Evolutionary conservation across 2,797 vertebrate genomes (phyloP), one percentile per base, ranked within the genome.

Genomic region (Octomys mimax): DNA sequence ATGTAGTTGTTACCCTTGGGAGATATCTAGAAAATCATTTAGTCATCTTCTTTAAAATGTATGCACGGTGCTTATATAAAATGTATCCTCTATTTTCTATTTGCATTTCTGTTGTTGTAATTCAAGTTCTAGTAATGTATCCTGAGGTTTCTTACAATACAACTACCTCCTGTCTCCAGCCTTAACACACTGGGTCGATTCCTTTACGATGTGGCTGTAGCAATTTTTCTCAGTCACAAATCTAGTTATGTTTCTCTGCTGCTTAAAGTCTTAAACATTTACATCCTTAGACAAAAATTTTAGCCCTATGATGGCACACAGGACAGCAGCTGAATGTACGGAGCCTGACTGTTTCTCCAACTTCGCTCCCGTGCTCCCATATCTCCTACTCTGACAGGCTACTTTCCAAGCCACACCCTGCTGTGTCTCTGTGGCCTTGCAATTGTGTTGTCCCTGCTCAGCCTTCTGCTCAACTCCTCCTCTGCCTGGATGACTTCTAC

Each of bases 251-350:
- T 73, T 86, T 82, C 77, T 75, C 28, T 7, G 12, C 49, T 42
- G 18, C 12, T 95, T 92, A 95, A 93, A 89, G 87, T 92, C 54
- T 82, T 89, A 84, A 71, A 93, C 71, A 61, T 64, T 46, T 87
- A 21, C 0, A 4, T 73, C 52, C 52, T 87, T 79, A 33, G 1
- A n/a, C 70, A 95, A 89, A 95, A 79, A 26, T 39, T 18, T 49
- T 70, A 49, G 42, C 73, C 42, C n/a, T 61, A n/a, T 62, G 61
- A 59, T 28, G 52, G n/a, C 54, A 79, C 62, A 31, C 7, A 79
- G 52, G 42, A 42, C 42, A 18, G 62, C 57, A 68, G 42, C 73
- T 86, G 52, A 85, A 77, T 61, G 82, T 33, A 87, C 2, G 66
- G 80, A 49, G 12, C 84, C n/a, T 39, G 4, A 46, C 14, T 85